Percentiles rank a stretch among this genome's conserved stretches.
Conservation (phyloP, 2,888 invertebrate species). For the Leucophenga maculata region DNA sequence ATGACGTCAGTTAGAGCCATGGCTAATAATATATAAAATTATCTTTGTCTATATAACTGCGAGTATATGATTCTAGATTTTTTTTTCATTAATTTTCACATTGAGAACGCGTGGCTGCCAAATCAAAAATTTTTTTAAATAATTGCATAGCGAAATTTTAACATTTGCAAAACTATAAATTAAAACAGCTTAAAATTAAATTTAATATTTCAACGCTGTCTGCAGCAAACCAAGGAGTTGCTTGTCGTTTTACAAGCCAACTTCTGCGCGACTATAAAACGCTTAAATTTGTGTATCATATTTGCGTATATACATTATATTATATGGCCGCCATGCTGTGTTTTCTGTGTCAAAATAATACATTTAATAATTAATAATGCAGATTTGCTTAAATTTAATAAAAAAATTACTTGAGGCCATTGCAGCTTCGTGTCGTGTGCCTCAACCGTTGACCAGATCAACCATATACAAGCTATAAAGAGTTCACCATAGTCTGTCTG, state of each 20-base stretch:
- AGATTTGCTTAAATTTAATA: not conserved
- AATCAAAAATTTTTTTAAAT: not conserved
- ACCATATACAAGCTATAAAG: constrained; percentile 34
- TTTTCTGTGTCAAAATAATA: constrained; percentile 47
- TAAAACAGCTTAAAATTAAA: not conserved
- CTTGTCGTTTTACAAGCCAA: too few species aligned
- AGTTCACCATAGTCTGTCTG: constrained; percentile 62
- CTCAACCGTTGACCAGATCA: not conserved
- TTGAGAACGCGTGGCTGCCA: constrained; percentile 8
- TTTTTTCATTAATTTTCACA: too few species aligned
- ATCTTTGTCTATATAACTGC: constrained; percentile 24
- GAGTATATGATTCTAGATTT: not conserved
- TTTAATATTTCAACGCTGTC: not conserved
- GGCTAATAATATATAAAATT: constrained; percentile 15
- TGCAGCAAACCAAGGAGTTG: too few species aligned
- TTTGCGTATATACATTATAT: too few species aligned
- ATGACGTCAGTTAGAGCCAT: constrained; percentile 28
- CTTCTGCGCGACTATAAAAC: not conserved
- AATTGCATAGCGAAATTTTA: constrained; percentile 9
- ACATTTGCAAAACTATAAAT: constrained; percentile 23
- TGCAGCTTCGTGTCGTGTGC: not conserved
- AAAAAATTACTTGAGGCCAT: not conserved
- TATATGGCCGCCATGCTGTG: not conserved
- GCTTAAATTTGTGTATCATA: not conserved
- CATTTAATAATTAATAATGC: constrained; percentile 27